Evolutionary conservation across 1,140 invertebrate genomes (phyloP).

Genomic region (Heliothis subflexa): DNA sequence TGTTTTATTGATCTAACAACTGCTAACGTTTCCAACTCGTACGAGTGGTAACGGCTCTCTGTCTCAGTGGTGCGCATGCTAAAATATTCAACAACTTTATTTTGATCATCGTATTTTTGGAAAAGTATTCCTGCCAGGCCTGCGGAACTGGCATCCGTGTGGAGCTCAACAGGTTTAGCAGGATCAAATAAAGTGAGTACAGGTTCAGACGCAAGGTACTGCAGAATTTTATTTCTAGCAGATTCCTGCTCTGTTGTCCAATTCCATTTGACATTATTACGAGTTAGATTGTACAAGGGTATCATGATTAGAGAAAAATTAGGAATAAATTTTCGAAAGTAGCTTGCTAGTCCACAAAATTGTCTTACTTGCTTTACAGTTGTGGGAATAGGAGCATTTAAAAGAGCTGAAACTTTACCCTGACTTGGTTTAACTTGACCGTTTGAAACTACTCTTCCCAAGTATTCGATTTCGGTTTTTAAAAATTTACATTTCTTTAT

Average conservation of each 20-base stretch:
- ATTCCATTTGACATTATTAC: too few relatives aligned
- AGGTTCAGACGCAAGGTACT: not conserved
- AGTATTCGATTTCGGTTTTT: not conserved
- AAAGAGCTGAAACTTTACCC: too few relatives aligned
- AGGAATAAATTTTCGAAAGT: too few relatives aligned
- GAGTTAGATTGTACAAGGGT: too few relatives aligned
- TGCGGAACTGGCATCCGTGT: not conserved
- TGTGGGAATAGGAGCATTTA: too few relatives aligned
- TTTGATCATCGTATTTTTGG: not conserved
- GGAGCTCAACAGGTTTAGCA: not conserved
- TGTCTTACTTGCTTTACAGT: too few relatives aligned
- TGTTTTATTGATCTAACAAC: not conserved
- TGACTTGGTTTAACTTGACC: too few relatives aligned
- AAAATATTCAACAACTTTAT: not conserved
- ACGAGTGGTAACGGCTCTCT: not conserved
- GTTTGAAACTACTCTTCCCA: not conserved
- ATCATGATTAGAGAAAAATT: too few relatives aligned
- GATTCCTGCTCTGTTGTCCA: too few relatives aligned
- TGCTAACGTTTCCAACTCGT: not conserved
- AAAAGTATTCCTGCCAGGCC: not conserved
- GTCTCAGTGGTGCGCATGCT: not conserved
- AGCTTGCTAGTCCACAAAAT: too few relatives aligned
- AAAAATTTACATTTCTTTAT: not conserved
- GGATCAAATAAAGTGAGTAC: not conserved
- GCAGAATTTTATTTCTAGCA: too few relatives aligned